Conservation (phyloP, 2,797 vertebrate genomes). For the Sphenopsis melanotis region DNA sequence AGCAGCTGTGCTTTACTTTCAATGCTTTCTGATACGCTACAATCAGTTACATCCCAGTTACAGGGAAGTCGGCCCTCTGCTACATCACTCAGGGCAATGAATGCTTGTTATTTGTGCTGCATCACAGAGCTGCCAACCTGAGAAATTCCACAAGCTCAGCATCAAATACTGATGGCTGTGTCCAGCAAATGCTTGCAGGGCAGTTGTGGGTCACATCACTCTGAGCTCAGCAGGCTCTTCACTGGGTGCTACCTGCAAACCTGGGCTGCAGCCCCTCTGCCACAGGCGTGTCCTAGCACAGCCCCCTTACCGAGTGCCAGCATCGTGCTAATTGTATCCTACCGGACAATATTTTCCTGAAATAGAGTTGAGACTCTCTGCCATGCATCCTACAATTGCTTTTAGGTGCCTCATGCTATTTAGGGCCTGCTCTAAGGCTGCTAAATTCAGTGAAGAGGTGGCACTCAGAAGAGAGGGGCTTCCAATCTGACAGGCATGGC, state of each 20-base stretch:
- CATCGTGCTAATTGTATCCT: neutral
- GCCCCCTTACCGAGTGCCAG: accelerated
- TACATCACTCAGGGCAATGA: neutral
- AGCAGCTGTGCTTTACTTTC: conserved; percentile 15
- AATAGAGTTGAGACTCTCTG: neutral
- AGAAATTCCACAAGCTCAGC: neutral
- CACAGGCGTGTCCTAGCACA: neutral
- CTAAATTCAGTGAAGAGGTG: neutral
- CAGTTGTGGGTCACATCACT: neutral
- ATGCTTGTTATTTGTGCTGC: neutral
- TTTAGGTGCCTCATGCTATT: neutral
- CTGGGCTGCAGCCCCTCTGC: neutral
- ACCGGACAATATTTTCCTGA: neutral
- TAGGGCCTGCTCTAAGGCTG: neutral
- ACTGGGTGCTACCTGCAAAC: neutral
- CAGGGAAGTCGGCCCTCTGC: neutral
- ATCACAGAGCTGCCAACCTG: neutral
- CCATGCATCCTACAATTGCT: neutral
- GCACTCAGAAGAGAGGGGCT: neutral
- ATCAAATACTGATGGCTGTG: neutral
- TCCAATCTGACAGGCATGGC: neutral
- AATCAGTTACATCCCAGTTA: neutral
- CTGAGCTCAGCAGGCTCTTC: neutral
- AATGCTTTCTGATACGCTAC: neutral
- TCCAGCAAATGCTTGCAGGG: neutral